phyloP scores from a whole-genome alignment of 2,113 vertebrate species.

The Pelecanus crispus region DNA sequence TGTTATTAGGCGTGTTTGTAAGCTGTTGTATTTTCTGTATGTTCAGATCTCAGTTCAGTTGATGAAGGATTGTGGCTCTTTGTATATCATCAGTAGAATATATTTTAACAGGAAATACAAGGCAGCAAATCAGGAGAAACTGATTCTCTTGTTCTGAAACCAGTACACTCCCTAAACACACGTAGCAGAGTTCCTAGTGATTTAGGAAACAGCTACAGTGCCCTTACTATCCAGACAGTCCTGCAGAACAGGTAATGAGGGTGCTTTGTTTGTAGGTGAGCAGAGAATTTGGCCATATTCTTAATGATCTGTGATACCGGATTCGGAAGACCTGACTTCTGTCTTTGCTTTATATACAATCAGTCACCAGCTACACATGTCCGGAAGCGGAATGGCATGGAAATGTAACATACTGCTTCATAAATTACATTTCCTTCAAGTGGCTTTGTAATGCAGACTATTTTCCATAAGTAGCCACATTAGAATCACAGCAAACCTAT shows the following conservation, averaged over 20 bases:
- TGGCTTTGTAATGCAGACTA: background rate
- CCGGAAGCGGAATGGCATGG: background rate
- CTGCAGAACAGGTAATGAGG: background rate
- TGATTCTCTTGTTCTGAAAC: background rate
- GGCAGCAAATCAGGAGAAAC: background rate
- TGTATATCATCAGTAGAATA: background rate
- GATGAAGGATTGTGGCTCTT: background rate
- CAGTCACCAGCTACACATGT: background rate
- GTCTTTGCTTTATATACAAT: background rate
- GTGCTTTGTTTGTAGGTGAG: background rate
- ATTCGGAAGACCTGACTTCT: background rate
- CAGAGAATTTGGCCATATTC: background rate
- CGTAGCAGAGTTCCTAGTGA: background rate
- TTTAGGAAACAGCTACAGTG: background rate
- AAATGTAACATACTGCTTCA: background rate
- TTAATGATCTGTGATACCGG: background rate
- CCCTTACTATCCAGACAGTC: background rate
- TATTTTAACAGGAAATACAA: background rate
- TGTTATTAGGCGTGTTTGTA: background rate
- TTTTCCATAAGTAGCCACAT: background rate
- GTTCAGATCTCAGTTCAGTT: background rate
- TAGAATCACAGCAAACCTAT: background rate
- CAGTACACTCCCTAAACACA: background rate
- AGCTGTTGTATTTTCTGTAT: background rate
- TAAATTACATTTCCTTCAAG: background rate